Evolutionary conservation across 2,888 invertebrate genomes (phyloP), one percentile per base, ranked within the genome.

Genomic region (Trachelus stipa): DNA sequence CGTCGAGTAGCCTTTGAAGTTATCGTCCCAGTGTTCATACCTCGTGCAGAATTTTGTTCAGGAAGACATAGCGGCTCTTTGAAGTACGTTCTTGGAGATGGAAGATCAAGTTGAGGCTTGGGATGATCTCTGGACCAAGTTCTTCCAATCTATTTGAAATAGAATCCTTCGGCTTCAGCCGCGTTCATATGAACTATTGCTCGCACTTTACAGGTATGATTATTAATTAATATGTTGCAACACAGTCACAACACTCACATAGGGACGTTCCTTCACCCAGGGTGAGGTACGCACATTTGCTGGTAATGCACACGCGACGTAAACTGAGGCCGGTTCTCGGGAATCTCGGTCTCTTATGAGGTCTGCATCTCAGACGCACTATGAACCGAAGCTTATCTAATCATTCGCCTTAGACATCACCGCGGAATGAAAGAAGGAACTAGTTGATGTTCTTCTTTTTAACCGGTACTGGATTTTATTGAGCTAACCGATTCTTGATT

Each of bases 381-480:
- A 89, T 90, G 90, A 90, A 90, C 90, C 88, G 88, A 78, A 81
- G 82, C 88, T 90, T 90, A 90, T 90, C 90, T 90, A 90, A 90
- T 90, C 90, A 85, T 84, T 76, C 81, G 85, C 82, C 79, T 83
- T 83, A 84, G 85, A 86, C 85, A 87, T 83, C 74, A 81, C 81
- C 79, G 76, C 82, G 79, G 79, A 85, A 84, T 85, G 83, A 85
- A 85, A 85, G 80, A 86, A 85, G 81, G 79, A 85, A 81, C 79
- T 78, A 81, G 81, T 81, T 81, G 82, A 33, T 71, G 31, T 71
- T 71, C 71, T 71, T 33, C 33, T 71, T 33, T 71, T 33, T 33
- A 31, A 33, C 71, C 71, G 71, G 71, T 33, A 33, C 71, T 71
- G 15, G 31, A 71, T 56, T 9, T 56, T 56, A 56, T 56, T 56